Conservation (phyloP, 1,140 invertebrate genomes). For the Mamestra configurata region DNA sequence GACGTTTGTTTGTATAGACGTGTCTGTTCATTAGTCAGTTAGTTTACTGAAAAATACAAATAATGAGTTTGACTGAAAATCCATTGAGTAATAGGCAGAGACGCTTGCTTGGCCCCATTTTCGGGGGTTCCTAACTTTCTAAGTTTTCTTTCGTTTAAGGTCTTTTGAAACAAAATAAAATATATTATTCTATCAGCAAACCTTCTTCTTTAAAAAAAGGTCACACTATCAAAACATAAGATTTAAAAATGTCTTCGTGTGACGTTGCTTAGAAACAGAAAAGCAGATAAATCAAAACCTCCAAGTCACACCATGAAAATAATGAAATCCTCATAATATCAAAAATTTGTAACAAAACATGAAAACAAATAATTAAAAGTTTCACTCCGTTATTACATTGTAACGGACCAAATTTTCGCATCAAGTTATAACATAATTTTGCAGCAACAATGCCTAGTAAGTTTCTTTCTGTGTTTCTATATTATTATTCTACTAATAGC, state of each 20-base stretch:
- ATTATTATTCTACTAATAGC: neutral
- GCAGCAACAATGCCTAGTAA: neutral
- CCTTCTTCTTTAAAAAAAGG: neutral
- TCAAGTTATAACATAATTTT: slow-evolving; percentile 5
- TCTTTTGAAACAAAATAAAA: too few species aligned
- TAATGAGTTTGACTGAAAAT: too few species aligned
- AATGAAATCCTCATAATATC: neutral
- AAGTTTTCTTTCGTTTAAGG: too few species aligned
- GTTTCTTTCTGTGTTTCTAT: slow-evolving; percentile 1
- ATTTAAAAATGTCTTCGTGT: neutral
- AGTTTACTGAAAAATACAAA: neutral
- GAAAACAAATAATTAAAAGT: slow-evolving; percentile 17
- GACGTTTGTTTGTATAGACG: neutral
- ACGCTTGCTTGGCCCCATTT: too few species aligned
- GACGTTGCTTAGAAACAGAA: neutral
- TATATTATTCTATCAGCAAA: neutral
- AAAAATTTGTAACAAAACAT: neutral
- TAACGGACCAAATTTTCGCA: slow-evolving; percentile 8
- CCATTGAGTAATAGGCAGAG: too few species aligned
- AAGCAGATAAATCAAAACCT: neutral
- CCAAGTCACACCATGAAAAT: neutral
- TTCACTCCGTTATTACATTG: neutral
- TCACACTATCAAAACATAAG: too few species aligned
- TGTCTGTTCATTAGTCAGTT: neutral
- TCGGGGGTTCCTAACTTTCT: too few species aligned